Evolutionary conservation across 2,888 invertebrate genomes (phyloP).

Genomic region (Chymomyza procnemis): DNA sequence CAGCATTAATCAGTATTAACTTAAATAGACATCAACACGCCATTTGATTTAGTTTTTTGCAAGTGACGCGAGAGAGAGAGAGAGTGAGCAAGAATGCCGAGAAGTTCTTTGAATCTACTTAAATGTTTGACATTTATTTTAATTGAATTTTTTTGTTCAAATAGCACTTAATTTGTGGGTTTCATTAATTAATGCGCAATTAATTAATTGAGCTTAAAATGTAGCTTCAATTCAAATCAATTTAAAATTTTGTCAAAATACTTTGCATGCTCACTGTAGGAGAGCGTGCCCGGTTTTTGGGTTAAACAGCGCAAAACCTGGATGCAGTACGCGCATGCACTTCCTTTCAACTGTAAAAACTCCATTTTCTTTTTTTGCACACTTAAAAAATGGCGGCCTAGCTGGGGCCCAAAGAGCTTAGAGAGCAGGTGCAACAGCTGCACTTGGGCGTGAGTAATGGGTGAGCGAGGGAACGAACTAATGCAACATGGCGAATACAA

Average conservation of each 20-base stretch:
- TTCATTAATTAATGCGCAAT: not conserved
- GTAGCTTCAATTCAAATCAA: not conserved
- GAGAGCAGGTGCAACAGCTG: constrained; percentile 29
- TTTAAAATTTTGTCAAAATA: too few species aligned
- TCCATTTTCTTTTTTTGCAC: constrained; percentile 9
- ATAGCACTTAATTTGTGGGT: too few species aligned
- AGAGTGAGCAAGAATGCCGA: not conserved
- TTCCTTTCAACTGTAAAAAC: constrained; percentile 23
- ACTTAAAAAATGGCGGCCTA: constrained; percentile 43
- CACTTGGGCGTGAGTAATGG: constrained; percentile 56
- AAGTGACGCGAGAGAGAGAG: not conserved
- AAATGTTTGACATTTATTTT: not conserved
- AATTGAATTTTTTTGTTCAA: not conserved
- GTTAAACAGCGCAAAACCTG: constrained; percentile 62
- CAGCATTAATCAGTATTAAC: constrained; percentile 72
- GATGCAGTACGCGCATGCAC: constrained; percentile 14
- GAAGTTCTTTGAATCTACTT: not conserved
- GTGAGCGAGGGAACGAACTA: constrained; percentile 41
- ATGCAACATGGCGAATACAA: constrained; percentile 70
- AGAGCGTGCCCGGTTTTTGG: constrained; percentile 55
- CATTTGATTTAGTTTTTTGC: constrained; percentile 3
- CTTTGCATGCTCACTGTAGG: not conserved
- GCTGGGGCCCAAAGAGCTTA: constrained; percentile 26
- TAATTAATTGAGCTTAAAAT: not conserved
- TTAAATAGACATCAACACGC: constrained; percentile 62